Conservation (phyloP, 2,113 vertebrate genomes). For the Mirza zaza region DNA sequence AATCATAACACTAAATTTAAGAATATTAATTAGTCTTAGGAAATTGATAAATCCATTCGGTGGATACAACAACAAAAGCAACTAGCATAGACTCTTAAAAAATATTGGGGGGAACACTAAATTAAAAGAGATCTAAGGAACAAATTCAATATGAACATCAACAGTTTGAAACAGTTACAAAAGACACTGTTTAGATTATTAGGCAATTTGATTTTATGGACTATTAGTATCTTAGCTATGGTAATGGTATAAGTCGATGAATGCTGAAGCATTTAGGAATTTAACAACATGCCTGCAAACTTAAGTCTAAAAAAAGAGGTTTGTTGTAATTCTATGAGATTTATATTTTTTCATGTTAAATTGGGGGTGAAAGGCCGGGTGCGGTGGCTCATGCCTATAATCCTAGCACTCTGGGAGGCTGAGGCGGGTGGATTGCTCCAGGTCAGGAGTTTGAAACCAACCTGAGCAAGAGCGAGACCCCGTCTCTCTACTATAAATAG, state of each 20-base stretch:
- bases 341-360: constrained; percentile 18
- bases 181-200: not conserved
- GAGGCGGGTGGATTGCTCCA: too few species aligned
- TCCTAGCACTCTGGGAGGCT: too few species aligned
- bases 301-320: not conserved
- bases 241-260: not conserved
- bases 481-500: too few species aligned
- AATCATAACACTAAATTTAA: not conserved
- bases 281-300: not conserved
- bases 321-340: not conserved
- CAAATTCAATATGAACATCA: not conserved
- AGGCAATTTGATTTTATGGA: not conserved
- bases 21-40: not conserved
- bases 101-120: not conserved
- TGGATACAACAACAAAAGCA: not conserved
- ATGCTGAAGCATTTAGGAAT: not conserved
- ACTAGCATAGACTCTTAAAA: not conserved
- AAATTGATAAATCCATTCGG: not conserved
- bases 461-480: too few species aligned
- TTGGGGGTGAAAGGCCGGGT: not conserved
- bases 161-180: not conserved
- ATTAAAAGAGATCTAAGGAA: not conserved
- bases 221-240: not conserved
- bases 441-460: too few species aligned
- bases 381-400: too few species aligned